Base-by-base conservation (phyloP, 1,140 invertebrate species). In the Aphaenogaster ashmeadi region DNA sequence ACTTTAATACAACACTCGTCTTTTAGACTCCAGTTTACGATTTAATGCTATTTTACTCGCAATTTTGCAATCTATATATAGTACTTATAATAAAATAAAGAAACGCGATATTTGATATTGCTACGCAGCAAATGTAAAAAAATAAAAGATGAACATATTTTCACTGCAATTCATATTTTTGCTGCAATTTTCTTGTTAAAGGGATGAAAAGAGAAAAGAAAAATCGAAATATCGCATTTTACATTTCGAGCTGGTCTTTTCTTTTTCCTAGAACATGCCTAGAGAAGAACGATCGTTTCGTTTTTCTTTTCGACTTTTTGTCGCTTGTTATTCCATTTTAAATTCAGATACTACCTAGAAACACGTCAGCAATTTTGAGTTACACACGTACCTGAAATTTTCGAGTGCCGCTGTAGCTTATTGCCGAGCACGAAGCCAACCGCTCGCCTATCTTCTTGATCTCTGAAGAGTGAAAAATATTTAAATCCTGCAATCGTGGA, bases 381-480 rank as follows among this genome's bases (percentile, higher is more conserved):
- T 86, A 87, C 80, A 88, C 62, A 89, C 67, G 50, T 91, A 92
- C 88, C 81, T 88, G 79, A 89, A 91, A 90, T 62, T 79, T 77
- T 90, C 80, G 52, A 90, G 86, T 71, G 77, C 67, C 38, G 21
- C 15, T 27, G 79, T 85, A 87, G 92, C 93, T 95, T 95, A 95
- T 94, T 95, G 93, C 93, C 90, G 92, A 92, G 93, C 95, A 95
- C 95, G 95, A 93, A 95, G 92, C 90, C 90, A 92, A 92, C 90
- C 90, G 60, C 91, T 90, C 77, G 64, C 89, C 89, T 95, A 95
- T 95, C 94, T 93, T 83, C 88, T 77, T 89, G 92, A 95, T 95
- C 94, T 94, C 75, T 93, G 71, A 71, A 93, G 92, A 92, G 90
- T 92, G 92, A 93, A 93, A 94, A 95, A 94, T 94, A 95, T 95